Evolutionary conservation across 2,797 vertebrate species (phyloP).

Genomic region (Catharus ustulatus): DNA sequence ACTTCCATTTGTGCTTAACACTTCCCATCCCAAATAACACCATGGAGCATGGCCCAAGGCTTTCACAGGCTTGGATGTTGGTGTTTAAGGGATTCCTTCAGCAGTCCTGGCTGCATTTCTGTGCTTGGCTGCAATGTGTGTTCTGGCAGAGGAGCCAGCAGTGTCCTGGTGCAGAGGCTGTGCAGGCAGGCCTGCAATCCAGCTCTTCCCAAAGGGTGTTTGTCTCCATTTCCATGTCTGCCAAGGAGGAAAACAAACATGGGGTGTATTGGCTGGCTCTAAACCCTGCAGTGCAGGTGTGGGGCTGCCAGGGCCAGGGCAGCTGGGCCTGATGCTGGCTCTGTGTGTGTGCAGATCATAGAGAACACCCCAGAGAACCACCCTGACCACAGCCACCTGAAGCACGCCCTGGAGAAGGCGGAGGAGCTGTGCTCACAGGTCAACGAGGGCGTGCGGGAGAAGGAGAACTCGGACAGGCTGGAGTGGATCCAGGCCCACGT

Average conservation of each 20-base stretch:
- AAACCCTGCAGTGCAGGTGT: background rate
- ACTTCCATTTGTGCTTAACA: background rate
- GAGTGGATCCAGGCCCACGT: conserved; percentile 91
- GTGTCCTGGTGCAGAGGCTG: background rate
- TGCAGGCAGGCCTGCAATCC: background rate
- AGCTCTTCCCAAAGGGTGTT: background rate
- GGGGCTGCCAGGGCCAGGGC: background rate
- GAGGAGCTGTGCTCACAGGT: conserved; percentile 97
- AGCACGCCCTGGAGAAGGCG: conserved; percentile 93
- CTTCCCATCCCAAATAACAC: background rate
- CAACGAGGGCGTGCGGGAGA: conserved; percentile 96
- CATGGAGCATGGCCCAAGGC: background rate
- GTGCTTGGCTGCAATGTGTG: background rate
- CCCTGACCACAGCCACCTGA: conserved; percentile 94
- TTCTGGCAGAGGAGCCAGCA: background rate
- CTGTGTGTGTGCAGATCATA: conserved; percentile 81
- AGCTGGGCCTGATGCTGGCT: background rate
- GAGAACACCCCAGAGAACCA: conserved; percentile 97
- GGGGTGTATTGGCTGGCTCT: background rate
- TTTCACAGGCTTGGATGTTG: background rate
- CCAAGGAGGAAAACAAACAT: background rate
- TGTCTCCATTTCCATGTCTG: background rate
- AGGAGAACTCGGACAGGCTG: conserved; percentile 96
- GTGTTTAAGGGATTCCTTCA: background rate
- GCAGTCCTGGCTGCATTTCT: background rate